phyloP scores from a whole-genome alignment of 2,797 vertebrate genomes.

The Tolypeutes matacus region DNA sequence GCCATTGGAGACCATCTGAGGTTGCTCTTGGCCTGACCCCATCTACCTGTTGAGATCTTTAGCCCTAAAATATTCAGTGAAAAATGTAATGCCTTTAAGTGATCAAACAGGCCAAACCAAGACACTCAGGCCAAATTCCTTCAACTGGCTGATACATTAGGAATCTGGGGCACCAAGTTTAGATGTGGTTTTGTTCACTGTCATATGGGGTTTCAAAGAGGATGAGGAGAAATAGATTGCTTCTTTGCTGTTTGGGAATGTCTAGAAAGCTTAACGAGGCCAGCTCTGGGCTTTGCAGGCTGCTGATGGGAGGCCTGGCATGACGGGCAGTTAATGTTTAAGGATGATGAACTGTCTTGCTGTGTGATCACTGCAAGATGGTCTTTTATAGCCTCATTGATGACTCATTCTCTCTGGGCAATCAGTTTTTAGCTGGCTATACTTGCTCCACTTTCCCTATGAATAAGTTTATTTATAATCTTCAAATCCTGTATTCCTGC shows the following conservation, averaged over 20 bases:
- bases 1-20: not conserved
- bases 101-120: constrained; percentile 18
- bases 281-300: constrained; percentile 51
- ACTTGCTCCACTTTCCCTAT: constrained; percentile 63
- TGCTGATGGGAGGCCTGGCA: constrained; percentile 16
- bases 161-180: not conserved
- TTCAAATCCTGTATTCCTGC: constrained; percentile 66
- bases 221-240: constrained; percentile 10
- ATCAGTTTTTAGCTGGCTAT: constrained; percentile 72
- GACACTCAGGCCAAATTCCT: not conserved
- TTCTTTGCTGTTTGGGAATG: constrained; percentile 12
- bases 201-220: constrained; percentile 51
- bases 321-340: constrained; percentile 74
- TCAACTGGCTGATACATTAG: not conserved
- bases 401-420: constrained; percentile 76
- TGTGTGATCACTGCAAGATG: constrained; percentile 66
- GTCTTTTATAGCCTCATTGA: constrained; percentile 68
- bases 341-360: constrained; percentile 66
- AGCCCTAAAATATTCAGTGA: not conserved
- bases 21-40: not conserved
- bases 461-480: constrained; percentile 78
- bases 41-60: not conserved
- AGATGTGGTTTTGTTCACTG: not conserved
- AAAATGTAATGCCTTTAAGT: constrained; percentile 58
- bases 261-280: constrained; percentile 62